These are phyloP conservation scores for Megaleporinus macrocephalus DNA, from an alignment of 2,113 vertebrate genomes.

Conservation along the genomic window DNA sequence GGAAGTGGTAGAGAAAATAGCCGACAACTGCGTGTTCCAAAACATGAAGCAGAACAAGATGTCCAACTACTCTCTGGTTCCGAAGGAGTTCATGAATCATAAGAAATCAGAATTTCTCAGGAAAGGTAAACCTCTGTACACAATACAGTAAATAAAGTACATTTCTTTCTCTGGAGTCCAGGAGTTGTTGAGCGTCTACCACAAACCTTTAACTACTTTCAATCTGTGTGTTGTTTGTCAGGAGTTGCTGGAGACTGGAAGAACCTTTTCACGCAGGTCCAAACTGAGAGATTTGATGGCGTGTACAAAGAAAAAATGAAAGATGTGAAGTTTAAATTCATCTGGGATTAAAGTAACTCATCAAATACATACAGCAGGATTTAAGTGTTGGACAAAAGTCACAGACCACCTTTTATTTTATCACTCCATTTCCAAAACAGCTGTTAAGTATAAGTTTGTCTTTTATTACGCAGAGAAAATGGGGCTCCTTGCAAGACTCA, in stretches of 20 bases:
- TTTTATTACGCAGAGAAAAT: too few relatives aligned
- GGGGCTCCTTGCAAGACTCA: too few relatives aligned
- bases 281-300: constrained; percentile 67
- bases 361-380: neutral
- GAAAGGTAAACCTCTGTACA: constrained; percentile 65
- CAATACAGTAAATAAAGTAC: neutral
- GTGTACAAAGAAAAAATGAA: constrained; percentile 73
- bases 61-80: constrained; percentile 75
- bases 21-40: constrained; percentile 66
- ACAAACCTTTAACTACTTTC: neutral
- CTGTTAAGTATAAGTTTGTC: too few relatives aligned
- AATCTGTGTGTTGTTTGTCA: constrained; percentile 56
- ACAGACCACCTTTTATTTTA: too few relatives aligned
- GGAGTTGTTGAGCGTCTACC: neutral
- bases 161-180: neutral
- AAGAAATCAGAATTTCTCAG: constrained; percentile 72
- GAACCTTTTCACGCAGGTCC: constrained; percentile 66
- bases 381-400: too few relatives aligned
- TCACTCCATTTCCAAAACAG: too few relatives aligned
- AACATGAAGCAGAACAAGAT: constrained; percentile 78
- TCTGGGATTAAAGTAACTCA: constrained; percentile 64
- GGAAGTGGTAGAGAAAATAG: constrained; percentile 64
- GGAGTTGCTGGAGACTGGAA: constrained; percentile 76
- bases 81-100: constrained; percentile 65
- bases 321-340: constrained; percentile 68